Conservation (phyloP, 2,888 invertebrate genomes). For the Beris morrisii region DNA sequence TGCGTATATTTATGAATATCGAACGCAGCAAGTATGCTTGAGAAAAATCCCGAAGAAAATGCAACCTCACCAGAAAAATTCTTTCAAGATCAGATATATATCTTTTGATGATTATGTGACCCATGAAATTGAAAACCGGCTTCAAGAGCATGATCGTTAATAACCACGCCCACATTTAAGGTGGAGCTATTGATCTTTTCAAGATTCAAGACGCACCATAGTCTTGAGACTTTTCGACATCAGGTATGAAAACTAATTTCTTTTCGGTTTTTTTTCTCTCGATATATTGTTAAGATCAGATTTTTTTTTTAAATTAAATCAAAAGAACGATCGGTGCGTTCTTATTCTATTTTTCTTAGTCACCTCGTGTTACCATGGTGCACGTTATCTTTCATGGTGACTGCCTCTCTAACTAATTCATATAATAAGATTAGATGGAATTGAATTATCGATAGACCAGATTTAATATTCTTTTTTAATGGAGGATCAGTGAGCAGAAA, state of each 20-base stretch:
- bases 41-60: too few relatives aligned
- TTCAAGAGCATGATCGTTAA: slow-evolving; percentile 29
- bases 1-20: too few relatives aligned
- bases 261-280: too few relatives aligned
- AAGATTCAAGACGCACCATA: too few relatives aligned
- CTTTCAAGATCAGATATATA: slow-evolving; percentile 2
- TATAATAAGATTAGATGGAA: slow-evolving; percentile 28
- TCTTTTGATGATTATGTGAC: slow-evolving; percentile 17
- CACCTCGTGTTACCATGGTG: slow-evolving; percentile 22
- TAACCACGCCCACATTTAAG: slow-evolving; percentile 30
- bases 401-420: slow-evolving; percentile 30
- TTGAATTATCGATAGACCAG: slow-evolving; percentile 24
- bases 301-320: too few relatives aligned
- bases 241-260: too few relatives aligned
- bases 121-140: slow-evolving; percentile 27
- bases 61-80: too few relatives aligned
- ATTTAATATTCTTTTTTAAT: slow-evolving; percentile 24
- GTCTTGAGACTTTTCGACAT: too few relatives aligned
- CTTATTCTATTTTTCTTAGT: slow-evolving; percentile 8
- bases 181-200: slow-evolving; percentile 33
- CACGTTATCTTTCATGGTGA: slow-evolving; percentile 6
- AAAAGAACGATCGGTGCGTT: too few relatives aligned
- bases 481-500: slow-evolving; percentile 23
- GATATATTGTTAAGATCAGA: too few relatives aligned
- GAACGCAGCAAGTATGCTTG: too few relatives aligned